Base-by-base conservation (phyloP, 2,797 vertebrate genomes). In the Myotis daubentonii region DNA sequence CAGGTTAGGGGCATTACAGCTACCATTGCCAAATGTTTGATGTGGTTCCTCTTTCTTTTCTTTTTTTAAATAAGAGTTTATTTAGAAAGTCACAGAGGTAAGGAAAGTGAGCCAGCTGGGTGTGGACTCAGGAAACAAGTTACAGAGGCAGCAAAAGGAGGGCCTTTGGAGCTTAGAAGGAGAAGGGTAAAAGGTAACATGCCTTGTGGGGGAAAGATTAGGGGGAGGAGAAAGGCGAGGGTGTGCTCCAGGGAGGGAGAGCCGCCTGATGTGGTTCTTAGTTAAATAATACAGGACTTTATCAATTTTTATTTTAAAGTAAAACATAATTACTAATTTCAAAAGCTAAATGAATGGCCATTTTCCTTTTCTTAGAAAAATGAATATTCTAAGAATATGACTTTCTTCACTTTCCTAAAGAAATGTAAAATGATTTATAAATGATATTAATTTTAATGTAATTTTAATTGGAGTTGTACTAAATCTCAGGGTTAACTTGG, bases 361-460 rank as follows among this genome's bases (percentile, higher is more conserved):
- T 86, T 93, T 96, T 93, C 30, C 55, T 65, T 88, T 79, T 85
- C 75, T 55, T 8, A 78, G 79, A 79, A 72, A 71, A 65, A 28
- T 72, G 8, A 89, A 80, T 62, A 85, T 60, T 68, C 49, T 71
- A 71, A 55, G 17, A 51, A 36, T 82, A 33, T 47, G 38, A 66
- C 7, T 57, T 86, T 88, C 51, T 89, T 91, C n/a, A 68, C 25
- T 85, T 88, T 72, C 36, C 60, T 53, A 88, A 94, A 71, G 70
- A 75, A 75, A 57, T 91, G 13, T 74, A 33, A 89, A 91, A 80
- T 57, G 47, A 87, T 78, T 92, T 92, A 11, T 65, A 65, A 44
- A 7, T 92, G 4, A 41, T 68, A 81, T 65, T 87, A 6, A 47
- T 79, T 89, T 47, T 89, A 70, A 53, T 25, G 1, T 80, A 28